These are phyloP conservation scores for Halictus quadricinctus DNA, from an alignment of 2,888 invertebrate genomes.

Conservation along the genomic window DNA sequence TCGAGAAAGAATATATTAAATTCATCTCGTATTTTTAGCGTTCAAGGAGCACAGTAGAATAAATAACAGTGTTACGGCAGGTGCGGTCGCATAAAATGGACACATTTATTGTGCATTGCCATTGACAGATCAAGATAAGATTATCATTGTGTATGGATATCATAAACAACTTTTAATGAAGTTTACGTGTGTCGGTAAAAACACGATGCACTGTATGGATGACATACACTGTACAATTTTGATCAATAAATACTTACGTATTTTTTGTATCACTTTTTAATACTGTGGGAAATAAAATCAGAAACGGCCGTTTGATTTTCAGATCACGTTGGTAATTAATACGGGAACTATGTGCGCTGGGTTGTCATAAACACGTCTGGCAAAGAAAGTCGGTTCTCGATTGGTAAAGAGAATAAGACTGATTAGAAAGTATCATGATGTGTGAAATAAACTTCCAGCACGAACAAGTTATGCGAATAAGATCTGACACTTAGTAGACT, in stretches of 20 bases:
- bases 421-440: neutral
- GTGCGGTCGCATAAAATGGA: neutral
- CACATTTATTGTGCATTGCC: neutral
- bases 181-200: too few species aligned
- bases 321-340: neutral
- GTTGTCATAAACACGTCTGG: neutral
- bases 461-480: neutral
- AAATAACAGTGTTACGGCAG: neutral
- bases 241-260: neutral
- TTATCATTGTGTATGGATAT: neutral
- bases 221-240: neutral
- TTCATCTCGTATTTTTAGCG: conserved; percentile 22
- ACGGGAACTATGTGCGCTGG: neutral
- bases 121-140: conserved; percentile 9
- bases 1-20: neutral
- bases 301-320: neutral
- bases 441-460: neutral
- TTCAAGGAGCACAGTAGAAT: conserved; percentile 23
- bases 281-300: neutral
- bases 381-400: neutral
- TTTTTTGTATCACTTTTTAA: neutral
- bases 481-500: neutral
- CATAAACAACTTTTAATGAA: neutral
- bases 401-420: neutral
- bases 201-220: neutral